Base-by-base conservation (phyloP, 2,888 invertebrate species). In the Sesia apiformis region DNA sequence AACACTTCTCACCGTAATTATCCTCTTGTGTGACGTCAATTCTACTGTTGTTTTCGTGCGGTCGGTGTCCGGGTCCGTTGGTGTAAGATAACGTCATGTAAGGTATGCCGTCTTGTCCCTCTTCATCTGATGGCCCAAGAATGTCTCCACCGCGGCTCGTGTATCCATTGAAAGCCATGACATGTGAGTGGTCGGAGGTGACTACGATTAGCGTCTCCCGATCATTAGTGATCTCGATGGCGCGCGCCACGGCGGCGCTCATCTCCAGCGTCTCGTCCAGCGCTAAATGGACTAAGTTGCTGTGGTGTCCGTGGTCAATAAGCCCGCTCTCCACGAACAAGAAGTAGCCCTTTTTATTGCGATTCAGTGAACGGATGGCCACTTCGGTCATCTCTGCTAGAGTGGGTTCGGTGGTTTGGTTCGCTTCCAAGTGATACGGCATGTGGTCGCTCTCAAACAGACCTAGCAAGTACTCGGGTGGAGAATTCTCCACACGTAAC, bases 181-280 rank as follows among this genome's bases (percentile, higher is more conserved):
- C 90, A 70, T 94, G 94, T 0, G 93, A 90, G 70, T 94, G 94
- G 78, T 94, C 94, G 0, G 94, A 90, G 0, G 93, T 93, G 3
- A 93, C 94, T 8, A 95, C 90, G 43, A 95, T 90, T 5, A 97
- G 81, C 0, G 96, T 95, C 58, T 97, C 95, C 0, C 92, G 82
- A 39, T 83, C 82, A 49, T 79, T 53, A 38, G 83, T 67, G 56
- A 83, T 74, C 53, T 59, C 66, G 38, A 85, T 64, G 3, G 95
- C 82, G 53, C 76, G 75, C 49, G 57, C 61, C 42, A 93, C 87
- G 40, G 95, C 93, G 8, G 84, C 79, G 60, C 92, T 90, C 64
- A 95, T 81, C 67, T 93, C 92, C 0, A 93, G 74, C 0, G 94
- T 92, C 73, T 96, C 95, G 60, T 93, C 91, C 3, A 95, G 76